Evolutionary conservation across 2,113 vertebrate species (phyloP).

Genomic region (Rhipidura dahli): DNA sequence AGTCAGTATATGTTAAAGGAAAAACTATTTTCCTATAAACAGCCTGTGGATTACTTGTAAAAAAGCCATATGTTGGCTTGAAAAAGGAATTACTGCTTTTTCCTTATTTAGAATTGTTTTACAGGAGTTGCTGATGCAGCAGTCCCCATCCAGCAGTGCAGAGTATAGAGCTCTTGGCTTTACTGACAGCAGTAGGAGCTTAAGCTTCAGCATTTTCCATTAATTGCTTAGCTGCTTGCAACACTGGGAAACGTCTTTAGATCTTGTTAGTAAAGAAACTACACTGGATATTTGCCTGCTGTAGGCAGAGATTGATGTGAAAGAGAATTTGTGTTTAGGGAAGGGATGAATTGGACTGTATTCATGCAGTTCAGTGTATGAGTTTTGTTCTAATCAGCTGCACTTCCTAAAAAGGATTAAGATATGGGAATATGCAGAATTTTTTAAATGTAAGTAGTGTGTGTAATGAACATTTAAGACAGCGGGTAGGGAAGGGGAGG

Average conservation of each 20-base stretch:
- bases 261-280: neutral
- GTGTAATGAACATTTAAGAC: neutral
- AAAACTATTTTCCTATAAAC: neutral
- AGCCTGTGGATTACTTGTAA: neutral
- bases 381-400: neutral
- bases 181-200: neutral
- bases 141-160: neutral
- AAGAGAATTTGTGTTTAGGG: neutral
- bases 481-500: neutral
- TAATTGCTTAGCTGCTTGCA: neutral
- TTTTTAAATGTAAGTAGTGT: neutral
- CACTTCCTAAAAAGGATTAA: neutral
- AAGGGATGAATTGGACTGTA: neutral
- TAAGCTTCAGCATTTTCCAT: neutral
- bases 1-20: neutral
- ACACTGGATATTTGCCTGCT: neutral
- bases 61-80: neutral
- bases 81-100: neutral
- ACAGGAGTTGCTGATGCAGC: neutral
- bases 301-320: neutral
- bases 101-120: conserved; percentile 26
- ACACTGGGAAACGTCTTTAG: neutral
- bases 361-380: neutral
- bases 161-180: neutral
- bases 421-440: rapidly evolving